phyloP scores from a whole-genome alignment of 2,113 vertebrate genomes.

The Proteles cristata region DNA sequence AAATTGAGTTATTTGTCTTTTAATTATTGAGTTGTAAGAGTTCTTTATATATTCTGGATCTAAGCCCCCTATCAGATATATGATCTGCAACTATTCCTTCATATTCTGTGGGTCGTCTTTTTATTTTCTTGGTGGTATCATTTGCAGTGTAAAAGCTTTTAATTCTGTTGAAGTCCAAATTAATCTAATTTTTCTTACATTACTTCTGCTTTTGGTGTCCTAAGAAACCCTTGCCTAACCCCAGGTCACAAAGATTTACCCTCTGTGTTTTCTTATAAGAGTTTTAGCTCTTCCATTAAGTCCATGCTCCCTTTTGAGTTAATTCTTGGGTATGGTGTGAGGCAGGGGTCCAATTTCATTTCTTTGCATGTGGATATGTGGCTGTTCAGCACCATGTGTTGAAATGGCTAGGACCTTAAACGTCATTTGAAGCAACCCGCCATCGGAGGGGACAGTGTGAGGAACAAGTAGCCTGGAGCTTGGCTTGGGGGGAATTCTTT shows the following conservation, averaged over 20 bases:
- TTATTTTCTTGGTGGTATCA: slow-evolving; percentile 1
- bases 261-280: neutral
- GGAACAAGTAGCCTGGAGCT: neutral
- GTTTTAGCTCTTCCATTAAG: neutral
- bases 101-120: neutral
- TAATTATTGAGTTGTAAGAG: neutral
- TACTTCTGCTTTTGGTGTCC: neutral
- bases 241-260: neutral
- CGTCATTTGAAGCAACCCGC: neutral
- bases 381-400: neutral
- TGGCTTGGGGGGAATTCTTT: neutral
- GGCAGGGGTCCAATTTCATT: neutral
- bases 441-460: neutral
- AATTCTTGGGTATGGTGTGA: slow-evolving; percentile 16
- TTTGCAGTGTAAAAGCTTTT: neutral
- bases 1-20: slow-evolving; percentile 11
- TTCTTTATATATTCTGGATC: slow-evolving; percentile 10
- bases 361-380: neutral
- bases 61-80: neutral
- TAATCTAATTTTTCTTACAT: neutral
- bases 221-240: neutral
- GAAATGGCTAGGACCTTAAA: neutral
- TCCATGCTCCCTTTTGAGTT: neutral
- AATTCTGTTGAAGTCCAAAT: slow-evolving; percentile 6
- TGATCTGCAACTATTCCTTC: neutral